These are phyloP conservation scores for Heliconius hewitsoni DNA, from an alignment of 1,140 invertebrate species.

Conservation along the genomic window DNA sequence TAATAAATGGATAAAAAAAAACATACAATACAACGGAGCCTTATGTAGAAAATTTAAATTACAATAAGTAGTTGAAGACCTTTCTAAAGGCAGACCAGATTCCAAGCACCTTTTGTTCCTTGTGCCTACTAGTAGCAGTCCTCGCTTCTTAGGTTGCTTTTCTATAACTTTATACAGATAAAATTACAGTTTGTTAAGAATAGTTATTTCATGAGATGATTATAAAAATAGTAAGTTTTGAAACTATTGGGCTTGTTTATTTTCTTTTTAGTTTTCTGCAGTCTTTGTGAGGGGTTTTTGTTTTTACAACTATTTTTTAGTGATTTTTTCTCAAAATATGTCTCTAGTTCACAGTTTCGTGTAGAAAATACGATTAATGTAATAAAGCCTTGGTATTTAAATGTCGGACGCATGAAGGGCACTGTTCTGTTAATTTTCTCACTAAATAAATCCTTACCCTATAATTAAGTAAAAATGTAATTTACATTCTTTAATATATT, in stretches of 20 bases:
- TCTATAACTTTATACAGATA: background rate
- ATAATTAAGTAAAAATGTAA: conserved; percentile 3
- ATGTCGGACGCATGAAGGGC: conserved; percentile 16
- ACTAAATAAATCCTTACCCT: background rate
- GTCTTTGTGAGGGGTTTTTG: no score
- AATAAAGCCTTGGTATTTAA: conserved; percentile 19
- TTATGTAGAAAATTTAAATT: conserved; percentile 2
- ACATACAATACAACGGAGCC: background rate
- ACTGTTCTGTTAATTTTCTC: conserved; percentile 12
- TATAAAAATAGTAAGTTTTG: no score
- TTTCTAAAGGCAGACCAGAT: conserved; percentile 3
- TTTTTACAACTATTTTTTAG: background rate
- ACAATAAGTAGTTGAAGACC: conserved; percentile 9
- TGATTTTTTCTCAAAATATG: background rate
- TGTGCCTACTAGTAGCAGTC: background rate
- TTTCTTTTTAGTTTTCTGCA: no score
- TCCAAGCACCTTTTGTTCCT: conserved; percentile 2
- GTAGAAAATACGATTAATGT: conserved; percentile 17
- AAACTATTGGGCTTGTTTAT: no score
- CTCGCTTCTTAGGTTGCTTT: background rate
- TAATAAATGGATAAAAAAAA: background rate
- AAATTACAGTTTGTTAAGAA: background rate
- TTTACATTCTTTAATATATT: background rate
- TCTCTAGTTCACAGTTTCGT: background rate
- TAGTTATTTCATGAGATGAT: background rate